These are phyloP conservation scores for Syncerus caffer DNA, from an alignment of 2,797 vertebrate genomes.

Conservation along the genomic window DNA sequence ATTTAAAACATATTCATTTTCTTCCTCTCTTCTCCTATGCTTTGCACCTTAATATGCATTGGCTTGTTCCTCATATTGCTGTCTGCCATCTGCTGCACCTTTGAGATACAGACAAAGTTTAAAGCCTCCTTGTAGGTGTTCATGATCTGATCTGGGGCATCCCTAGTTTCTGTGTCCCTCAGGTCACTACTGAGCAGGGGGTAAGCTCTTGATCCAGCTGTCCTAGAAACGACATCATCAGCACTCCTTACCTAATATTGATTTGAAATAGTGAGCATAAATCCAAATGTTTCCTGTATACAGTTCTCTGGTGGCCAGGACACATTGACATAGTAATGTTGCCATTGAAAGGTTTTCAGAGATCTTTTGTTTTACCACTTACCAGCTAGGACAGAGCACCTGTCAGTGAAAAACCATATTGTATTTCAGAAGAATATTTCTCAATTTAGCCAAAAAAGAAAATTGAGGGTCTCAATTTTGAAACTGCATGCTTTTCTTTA, in stretches of 20 bases:
- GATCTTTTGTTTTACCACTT: not conserved
- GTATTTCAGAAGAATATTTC: not conserved
- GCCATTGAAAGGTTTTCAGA: not conserved
- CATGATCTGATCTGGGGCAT: not conserved
- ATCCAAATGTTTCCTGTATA: not conserved
- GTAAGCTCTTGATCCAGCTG: not conserved
- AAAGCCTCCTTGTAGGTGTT: not conserved
- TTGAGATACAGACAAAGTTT: not conserved
- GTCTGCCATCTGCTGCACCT: not conserved
- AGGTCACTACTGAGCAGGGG: not conserved
- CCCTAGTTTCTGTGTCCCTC: not conserved
- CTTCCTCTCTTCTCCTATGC: not conserved
- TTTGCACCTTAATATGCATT: not conserved
- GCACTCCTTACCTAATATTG: not conserved
- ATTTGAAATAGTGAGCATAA: not conserved
- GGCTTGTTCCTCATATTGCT: not conserved
- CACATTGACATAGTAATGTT: no score
- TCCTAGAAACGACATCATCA: not conserved
- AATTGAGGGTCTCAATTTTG: not conserved
- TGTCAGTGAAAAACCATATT: not conserved
- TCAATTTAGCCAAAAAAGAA: not conserved
- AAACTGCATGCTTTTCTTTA: not conserved
- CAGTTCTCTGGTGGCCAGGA: not conserved
- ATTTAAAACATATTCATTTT: not conserved
- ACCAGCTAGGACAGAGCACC: not conserved